A percentile compares a stretch with the other conserved stretches of the same genome.
Evolutionary conservation across 1,140 invertebrate species (phyloP).

Genomic region (Macrosteles quadrilineatus): DNA sequence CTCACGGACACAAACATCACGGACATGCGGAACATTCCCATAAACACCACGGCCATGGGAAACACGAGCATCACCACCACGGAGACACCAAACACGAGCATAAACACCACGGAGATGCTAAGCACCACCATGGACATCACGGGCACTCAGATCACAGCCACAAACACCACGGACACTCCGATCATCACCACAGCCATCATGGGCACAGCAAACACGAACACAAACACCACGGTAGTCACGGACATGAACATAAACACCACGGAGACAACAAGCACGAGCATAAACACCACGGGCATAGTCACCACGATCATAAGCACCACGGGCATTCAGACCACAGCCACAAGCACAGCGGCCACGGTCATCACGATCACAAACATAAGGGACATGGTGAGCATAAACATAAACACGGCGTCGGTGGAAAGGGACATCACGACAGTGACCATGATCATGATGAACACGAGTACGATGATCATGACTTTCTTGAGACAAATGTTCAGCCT

Average conservation of each 20-base stretch:
- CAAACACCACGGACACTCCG: background rate
- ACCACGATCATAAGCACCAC: slow-evolving; percentile 11
- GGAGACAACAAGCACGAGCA: background rate
- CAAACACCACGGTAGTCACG: background rate
- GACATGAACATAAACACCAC: slow-evolving; percentile 18
- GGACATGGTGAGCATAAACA: slow-evolving; percentile 16
- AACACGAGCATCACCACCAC: slow-evolving; percentile 15
- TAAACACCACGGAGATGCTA: slow-evolving; percentile 14
- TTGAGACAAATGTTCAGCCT: too few species aligned
- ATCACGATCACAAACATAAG: slow-evolving; percentile 8
- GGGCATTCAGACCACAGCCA: slow-evolving; percentile 1
- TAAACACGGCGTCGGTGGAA: slow-evolving; percentile 5
- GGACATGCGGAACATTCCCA: slow-evolving; percentile 3
- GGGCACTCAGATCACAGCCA: slow-evolving; percentile 1
- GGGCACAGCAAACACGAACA: background rate
- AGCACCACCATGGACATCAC: background rate
- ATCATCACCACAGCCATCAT: slow-evolving; percentile 10
- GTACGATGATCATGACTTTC: too few species aligned
- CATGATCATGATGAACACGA: slow-evolving; percentile 6
- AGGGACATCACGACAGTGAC: slow-evolving; percentile 5
- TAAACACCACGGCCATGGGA: slow-evolving; percentile 5
- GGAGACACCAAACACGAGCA: background rate
- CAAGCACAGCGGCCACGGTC: background rate
- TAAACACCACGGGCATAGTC: background rate
- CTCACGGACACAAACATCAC: slow-evolving; percentile 22